phyloP scores from a whole-genome alignment of 2,888 invertebrate genomes.

The Tachystola acroxantha region DNA sequence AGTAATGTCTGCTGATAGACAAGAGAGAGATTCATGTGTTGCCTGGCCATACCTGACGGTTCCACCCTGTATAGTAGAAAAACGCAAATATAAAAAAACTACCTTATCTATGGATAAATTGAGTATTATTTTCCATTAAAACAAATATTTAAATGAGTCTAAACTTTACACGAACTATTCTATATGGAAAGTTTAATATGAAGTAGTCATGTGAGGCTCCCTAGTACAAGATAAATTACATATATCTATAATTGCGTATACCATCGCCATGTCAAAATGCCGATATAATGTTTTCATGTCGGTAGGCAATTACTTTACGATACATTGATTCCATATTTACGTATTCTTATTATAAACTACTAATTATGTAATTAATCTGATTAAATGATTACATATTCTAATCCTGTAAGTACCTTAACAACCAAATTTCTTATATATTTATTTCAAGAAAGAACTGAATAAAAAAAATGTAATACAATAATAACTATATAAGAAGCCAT shows the following conservation, averaged over 20 bases:
- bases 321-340: too few relatives aligned
- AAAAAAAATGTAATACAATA: slow-evolving; percentile 21
- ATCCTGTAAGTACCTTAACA: slow-evolving; percentile 43
- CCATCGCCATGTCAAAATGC: too few relatives aligned
- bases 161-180: not conserved
- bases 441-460: slow-evolving; percentile 21
- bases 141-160: not conserved
- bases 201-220: slow-evolving; percentile 7
- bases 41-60: too few relatives aligned
- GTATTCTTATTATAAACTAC: slow-evolving; percentile 23
- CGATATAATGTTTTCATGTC: too few relatives aligned
- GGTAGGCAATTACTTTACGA: too few relatives aligned
- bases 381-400: slow-evolving; percentile 33
- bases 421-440: slow-evolving; percentile 32
- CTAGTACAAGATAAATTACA: not conserved
- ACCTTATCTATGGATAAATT: not conserved
- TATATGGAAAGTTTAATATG: not conserved
- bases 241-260: too few relatives aligned
- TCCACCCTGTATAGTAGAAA: not conserved
- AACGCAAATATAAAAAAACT: too few relatives aligned
- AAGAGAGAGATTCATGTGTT: too few relatives aligned
- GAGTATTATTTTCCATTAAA: not conserved
- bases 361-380: slow-evolving; percentile 27
- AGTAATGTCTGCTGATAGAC: too few relatives aligned
- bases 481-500: slow-evolving; percentile 22